Evolutionary conservation across 2,113 vertebrate species (phyloP).

Genomic region (Rousettus leschenaultii): DNA sequence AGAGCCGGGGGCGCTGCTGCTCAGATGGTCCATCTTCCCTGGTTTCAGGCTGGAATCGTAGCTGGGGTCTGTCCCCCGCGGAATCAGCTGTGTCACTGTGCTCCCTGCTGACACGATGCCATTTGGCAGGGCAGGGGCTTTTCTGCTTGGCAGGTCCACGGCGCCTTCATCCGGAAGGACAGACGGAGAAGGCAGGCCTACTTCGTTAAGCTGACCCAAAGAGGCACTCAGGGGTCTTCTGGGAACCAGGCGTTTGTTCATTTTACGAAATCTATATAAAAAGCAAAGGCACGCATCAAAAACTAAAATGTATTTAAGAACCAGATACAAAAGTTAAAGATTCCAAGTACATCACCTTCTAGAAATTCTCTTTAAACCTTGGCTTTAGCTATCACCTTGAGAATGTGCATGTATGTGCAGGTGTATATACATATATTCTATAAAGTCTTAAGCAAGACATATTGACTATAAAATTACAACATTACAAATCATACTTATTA

Average conservation of each 20-base stretch:
- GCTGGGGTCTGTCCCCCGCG: constrained; percentile 90
- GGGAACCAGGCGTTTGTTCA: constrained; percentile 95
- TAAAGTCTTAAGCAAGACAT: neutral
- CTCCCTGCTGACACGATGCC: constrained; percentile 87
- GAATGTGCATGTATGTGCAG: neutral
- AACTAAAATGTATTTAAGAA: neutral
- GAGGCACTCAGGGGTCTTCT: constrained; percentile 90
- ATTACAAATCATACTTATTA: neutral
- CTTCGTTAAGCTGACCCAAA: constrained; percentile 90
- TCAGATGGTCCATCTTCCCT: constrained; percentile 91
- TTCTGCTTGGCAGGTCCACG: constrained; percentile 89
- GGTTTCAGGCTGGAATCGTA: constrained; percentile 91
- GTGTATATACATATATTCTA: neutral
- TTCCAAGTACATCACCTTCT: neutral
- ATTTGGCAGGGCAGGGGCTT: constrained; percentile 91
- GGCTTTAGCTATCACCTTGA: neutral
- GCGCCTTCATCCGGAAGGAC: constrained; percentile 91
- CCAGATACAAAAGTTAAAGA: neutral
- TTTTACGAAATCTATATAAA: constrained; percentile 93
- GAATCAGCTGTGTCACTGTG: constrained; percentile 90
- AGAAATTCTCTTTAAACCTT: constrained; percentile 3
- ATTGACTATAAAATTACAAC: neutral
- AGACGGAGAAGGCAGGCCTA: constrained; percentile 89
- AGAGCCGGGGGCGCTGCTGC: constrained; percentile 92
- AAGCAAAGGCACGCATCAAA: constrained; percentile 36